Evolutionary conservation across 2,888 invertebrate species (phyloP).

Genomic region (Torymus texanus): DNA sequence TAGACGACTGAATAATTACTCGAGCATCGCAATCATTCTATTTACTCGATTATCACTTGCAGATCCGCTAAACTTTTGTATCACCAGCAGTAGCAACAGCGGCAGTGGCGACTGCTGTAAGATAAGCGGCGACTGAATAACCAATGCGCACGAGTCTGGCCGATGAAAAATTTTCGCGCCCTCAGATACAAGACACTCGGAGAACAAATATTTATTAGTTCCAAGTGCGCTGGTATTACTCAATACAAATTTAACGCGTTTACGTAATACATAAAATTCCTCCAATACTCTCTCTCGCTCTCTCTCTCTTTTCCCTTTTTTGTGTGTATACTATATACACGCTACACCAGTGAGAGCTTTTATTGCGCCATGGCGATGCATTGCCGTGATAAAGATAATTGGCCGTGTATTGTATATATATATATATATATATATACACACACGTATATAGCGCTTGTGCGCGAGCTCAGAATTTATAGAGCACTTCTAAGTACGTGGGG

Average conservation of each 20-base stretch:
- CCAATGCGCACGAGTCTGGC: not conserved
- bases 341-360: constrained; percentile 36
- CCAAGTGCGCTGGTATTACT: constrained; percentile 19
- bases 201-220: constrained; percentile 21
- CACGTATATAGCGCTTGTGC: not conserved
- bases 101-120: not conserved
- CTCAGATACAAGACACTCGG: not conserved
- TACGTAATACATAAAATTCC: constrained; percentile 28
- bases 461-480: constrained; percentile 35
- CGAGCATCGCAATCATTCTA: constrained; percentile 34
- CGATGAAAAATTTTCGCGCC: not conserved
- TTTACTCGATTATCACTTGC: constrained; percentile 44
- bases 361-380: constrained; percentile 42
- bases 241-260: constrained; percentile 11
- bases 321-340: not conserved
- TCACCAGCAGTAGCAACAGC: constrained; percentile 27
- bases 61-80: constrained; percentile 8
- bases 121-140: too few species aligned
- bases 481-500: constrained; percentile 41
- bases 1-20: constrained; percentile 55
- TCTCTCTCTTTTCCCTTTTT: constrained; percentile 31
- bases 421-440: too few species aligned
- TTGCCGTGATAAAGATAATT: constrained; percentile 52
- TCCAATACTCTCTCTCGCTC: constrained; percentile 24
- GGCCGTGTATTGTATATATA: constrained; percentile 19